These are phyloP conservation scores for Tarsius wallacei DNA, from an alignment of 2,797 vertebrate genomes.

Conservation along the genomic window DNA sequence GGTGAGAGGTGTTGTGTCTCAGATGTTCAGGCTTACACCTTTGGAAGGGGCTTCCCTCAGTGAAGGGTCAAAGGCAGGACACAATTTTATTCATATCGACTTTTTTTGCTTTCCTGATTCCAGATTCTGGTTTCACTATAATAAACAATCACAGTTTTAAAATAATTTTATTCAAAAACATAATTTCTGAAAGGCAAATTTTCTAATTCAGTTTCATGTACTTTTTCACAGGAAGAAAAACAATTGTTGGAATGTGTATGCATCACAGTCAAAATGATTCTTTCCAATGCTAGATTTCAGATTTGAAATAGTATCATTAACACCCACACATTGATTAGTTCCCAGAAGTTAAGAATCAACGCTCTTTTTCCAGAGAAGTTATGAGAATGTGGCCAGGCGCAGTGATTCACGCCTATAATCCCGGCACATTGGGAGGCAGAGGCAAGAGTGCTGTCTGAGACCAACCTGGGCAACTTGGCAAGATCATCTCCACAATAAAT, in stretches of 20 bases:
- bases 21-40: not conserved
- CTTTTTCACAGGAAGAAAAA: conserved; percentile 24
- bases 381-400: not conserved
- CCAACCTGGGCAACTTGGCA: too few species aligned
- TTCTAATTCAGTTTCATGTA: not conserved
- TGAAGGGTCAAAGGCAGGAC: not conserved
- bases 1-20: not conserved
- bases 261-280: conserved; percentile 7
- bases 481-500: too few species aligned
- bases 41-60: not conserved
- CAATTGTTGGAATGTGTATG: not conserved
- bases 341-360: conserved; percentile 33
- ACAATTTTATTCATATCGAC: not conserved
- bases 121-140: not conserved
- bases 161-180: conserved; percentile 2
- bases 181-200: conserved; percentile 42
- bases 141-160: not conserved
- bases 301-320: conserved; percentile 36
- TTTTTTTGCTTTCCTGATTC: not conserved
- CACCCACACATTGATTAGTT: not conserved
- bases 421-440: too few species aligned
- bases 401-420: too few species aligned
- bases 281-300: not conserved
- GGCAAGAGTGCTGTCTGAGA: too few species aligned
- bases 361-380: conserved; percentile 36